Evolutionary conservation across 2,888 invertebrate genomes (phyloP).

Genomic region (Sthenelais limicola): DNA sequence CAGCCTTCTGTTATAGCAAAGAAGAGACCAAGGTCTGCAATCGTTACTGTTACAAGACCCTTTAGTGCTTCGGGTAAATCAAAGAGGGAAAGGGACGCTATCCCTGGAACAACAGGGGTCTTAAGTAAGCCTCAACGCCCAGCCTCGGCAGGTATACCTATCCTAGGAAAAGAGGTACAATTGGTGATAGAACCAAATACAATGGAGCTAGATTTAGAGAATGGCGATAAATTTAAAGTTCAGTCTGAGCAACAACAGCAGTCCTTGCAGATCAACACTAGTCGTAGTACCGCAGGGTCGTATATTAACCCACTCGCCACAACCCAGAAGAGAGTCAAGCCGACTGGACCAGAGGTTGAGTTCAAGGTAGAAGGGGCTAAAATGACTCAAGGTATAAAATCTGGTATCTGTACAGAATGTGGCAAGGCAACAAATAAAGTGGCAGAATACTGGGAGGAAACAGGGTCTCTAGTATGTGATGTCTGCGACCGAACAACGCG

Average conservation of each 20-base stretch:
- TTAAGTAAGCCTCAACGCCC: background rate
- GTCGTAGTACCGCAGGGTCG: no score
- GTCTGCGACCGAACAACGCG: constrained; percentile 21
- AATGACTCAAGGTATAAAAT: constrained; percentile 21
- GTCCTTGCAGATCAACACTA: no score
- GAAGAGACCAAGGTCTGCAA: background rate
- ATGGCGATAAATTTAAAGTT: no score
- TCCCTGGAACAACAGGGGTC: no score
- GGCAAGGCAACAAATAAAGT: constrained; percentile 27
- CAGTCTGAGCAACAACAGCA: no score
- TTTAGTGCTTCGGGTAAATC: no score
- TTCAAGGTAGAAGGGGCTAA: constrained; percentile 22
- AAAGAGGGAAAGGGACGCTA: no score
- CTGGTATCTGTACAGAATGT: constrained; percentile 28
- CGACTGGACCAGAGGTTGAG: background rate
- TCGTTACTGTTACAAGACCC: background rate
- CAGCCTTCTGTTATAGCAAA: no score
- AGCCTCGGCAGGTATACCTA: background rate
- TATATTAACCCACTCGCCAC: background rate
- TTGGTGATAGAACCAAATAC: background rate
- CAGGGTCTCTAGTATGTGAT: constrained; percentile 21
- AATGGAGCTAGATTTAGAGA: no score
- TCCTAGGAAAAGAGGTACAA: constrained; percentile 6
- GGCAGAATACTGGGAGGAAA: constrained; percentile 31
- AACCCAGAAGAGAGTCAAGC: background rate